A percentile compares a stretch with the other conserved stretches of the same genome.
Conservation (phyloP, 2,888 invertebrate genomes). For the Heliconius charithonia region DNA sequence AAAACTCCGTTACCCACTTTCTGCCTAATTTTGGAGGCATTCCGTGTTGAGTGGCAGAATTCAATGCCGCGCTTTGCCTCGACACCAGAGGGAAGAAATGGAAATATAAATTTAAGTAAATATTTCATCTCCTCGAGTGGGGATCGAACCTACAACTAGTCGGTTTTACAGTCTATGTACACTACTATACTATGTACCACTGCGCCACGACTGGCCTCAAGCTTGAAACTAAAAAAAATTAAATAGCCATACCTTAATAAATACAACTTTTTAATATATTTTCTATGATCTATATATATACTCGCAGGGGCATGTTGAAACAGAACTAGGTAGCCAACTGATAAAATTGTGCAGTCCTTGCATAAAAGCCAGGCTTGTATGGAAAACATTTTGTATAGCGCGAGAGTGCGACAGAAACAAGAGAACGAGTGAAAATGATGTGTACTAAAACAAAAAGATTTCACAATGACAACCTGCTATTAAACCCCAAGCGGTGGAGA, state of each 20-base stretch:
- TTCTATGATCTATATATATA: neutral
- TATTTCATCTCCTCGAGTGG: too few species aligned
- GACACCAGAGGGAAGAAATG: too few species aligned
- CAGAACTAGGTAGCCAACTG: conserved; percentile 9
- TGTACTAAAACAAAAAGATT: neutral
- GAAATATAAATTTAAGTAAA: too few species aligned
- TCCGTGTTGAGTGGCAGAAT: too few species aligned
- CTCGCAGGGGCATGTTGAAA: neutral
- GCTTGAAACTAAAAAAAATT: too few species aligned
- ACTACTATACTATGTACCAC: too few species aligned
- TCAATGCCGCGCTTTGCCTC: too few species aligned
- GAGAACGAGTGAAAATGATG: neutral
- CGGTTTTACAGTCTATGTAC: too few species aligned
- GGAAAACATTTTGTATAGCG: neutral
- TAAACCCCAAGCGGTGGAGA: neutral
- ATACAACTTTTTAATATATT: neutral
- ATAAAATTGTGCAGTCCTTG: neutral
- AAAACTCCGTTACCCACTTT: too few species aligned
- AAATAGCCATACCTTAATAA: neutral
- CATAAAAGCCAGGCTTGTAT: neutral
- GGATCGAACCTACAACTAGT: too few species aligned
- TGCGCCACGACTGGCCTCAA: too few species aligned
- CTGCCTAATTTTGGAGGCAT: too few species aligned
- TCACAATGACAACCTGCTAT: neutral
- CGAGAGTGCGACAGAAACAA: conserved; percentile 6